phyloP scores from a whole-genome alignment of 2,113 vertebrate species.

The Nymphicus hollandicus region DNA sequence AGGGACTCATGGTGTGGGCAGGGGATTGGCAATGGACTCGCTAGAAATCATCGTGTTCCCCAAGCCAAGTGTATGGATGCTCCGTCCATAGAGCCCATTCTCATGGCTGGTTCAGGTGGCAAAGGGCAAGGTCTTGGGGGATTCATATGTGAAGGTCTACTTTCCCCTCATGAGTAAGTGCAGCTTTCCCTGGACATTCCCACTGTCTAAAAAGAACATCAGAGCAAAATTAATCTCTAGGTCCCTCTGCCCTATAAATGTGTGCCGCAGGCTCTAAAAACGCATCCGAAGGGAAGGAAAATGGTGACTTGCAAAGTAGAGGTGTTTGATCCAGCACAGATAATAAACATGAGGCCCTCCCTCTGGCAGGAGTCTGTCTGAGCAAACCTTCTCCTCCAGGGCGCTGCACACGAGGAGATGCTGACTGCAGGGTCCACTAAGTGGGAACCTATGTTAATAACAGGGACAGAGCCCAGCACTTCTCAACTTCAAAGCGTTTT shows the following conservation, averaged over 20 bases:
- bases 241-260: not conserved
- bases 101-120: not conserved
- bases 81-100: not conserved
- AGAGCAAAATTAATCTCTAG: not conserved
- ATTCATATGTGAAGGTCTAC: not conserved
- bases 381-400: conserved; percentile 34
- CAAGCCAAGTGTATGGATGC: not conserved
- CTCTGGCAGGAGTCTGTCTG: not conserved
- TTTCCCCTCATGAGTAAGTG: not conserved
- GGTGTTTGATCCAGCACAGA: conserved; percentile 9
- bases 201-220: not conserved
- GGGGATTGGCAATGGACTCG: not conserved
- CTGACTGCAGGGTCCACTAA: conserved; percentile 60
- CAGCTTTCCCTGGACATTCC: not conserved
- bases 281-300: not conserved
- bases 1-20: not conserved
- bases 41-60: not conserved
- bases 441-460: conserved; percentile 39
- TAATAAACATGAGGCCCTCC: conserved; percentile 40
- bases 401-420: not conserved
- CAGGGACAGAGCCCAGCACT: not conserved
- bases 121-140: not conserved
- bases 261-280: not conserved
- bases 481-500: conserved; percentile 37
- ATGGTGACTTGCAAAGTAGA: not conserved